Evolutionary conservation across 2,888 invertebrate genomes (phyloP).

Genomic region (Clusia tigrina): DNA sequence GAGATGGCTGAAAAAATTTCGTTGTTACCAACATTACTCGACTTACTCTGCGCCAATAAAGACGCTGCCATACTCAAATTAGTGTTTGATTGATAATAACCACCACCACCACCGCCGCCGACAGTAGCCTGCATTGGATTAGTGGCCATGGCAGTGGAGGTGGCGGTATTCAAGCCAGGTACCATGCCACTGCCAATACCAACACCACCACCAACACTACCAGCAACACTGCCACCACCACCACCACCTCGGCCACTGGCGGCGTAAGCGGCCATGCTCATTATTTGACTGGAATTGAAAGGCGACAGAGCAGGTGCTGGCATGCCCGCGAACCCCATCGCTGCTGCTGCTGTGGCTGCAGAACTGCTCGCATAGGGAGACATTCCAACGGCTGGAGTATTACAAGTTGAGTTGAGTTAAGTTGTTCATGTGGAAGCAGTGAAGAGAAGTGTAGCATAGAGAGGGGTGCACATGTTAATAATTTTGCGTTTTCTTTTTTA

Average conservation of each 20-base stretch:
- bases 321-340: constrained; percentile 31
- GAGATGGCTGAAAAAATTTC: constrained; percentile 38
- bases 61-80: constrained; percentile 72
- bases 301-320: constrained; percentile 39
- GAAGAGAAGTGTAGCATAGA: neutral
- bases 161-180: constrained; percentile 20
- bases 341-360: constrained; percentile 21
- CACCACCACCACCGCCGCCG: constrained; percentile 56
- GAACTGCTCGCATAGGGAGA: constrained; percentile 32
- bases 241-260: constrained; percentile 43
- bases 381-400: constrained; percentile 40
- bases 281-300: constrained; percentile 57
- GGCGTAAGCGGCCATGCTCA: constrained; percentile 57
- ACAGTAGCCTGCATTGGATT: constrained; percentile 42
- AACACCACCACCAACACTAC: constrained; percentile 28
- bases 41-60: constrained; percentile 87
- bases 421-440: neutral
- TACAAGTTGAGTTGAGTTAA: too few species aligned
- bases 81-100: constrained; percentile 64
- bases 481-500: neutral
- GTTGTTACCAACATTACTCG: constrained; percentile 63
- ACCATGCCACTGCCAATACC: constrained; percentile 32
- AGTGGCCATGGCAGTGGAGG: too few species aligned
- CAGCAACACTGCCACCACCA: constrained; percentile 19
- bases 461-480: neutral